A percentile compares a stretch with the other conserved stretches of the same genome.
These are phyloP conservation scores for Coptotermes formosanus DNA, from an alignment of 1,140 invertebrate species.

Conservation along the genomic window DNA sequence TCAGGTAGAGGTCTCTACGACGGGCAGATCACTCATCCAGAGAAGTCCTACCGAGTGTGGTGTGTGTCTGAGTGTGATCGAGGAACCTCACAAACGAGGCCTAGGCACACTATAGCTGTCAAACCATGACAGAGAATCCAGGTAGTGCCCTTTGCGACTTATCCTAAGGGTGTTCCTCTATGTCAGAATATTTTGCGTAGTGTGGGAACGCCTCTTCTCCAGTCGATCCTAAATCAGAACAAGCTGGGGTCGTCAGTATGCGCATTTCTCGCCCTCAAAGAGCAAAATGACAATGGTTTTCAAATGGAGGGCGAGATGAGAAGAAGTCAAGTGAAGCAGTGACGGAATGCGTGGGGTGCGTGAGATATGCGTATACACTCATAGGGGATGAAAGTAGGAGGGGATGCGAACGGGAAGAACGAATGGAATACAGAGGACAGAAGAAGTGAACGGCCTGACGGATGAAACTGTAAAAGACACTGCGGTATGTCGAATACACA, in stretches of 20 bases:
- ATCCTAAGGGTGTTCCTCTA: not conserved
- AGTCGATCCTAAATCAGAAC: no score
- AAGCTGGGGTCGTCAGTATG: not conserved
- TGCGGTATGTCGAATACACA: not conserved
- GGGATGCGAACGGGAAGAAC: no score
- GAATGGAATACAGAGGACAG: not conserved
- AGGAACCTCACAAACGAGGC: no score
- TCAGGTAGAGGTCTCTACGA: no score
- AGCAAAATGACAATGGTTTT: not conserved
- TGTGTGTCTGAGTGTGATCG: no score
- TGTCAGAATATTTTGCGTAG: not conserved
- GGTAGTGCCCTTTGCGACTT: not conserved
- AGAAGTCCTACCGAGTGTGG: no score
- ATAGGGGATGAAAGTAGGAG: not conserved
- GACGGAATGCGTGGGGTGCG: slow-evolving; percentile 4
- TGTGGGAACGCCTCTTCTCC: not conserved
- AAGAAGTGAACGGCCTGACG: not conserved
- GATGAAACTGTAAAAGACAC: slow-evolving; percentile 4
- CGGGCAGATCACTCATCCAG: no score
- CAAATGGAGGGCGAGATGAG: not conserved
- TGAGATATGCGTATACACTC: not conserved
- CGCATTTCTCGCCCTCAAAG: not conserved
- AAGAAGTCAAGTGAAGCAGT: not conserved
- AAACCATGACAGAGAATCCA: no score
- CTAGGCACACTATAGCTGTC: no score